Conservation (phyloP, 2,113 vertebrate species). For the Vombatus ursinus region DNA sequence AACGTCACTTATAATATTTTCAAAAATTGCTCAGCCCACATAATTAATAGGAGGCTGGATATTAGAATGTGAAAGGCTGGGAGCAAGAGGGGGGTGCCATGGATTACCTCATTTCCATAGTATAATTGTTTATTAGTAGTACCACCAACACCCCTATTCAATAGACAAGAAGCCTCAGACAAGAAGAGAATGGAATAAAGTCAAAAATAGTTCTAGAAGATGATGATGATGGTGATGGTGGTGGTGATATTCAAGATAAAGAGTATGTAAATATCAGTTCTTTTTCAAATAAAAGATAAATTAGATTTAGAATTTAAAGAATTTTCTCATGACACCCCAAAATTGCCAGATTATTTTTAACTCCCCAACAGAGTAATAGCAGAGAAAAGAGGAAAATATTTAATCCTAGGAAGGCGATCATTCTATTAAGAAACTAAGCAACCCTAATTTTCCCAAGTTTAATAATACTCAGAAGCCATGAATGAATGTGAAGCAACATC, state of each 20-base stretch:
- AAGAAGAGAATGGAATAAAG: background rate
- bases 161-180: background rate
- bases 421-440: background rate
- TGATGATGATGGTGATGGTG: background rate
- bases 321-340: background rate
- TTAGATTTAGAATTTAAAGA: background rate
- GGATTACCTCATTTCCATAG: background rate
- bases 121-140: background rate
- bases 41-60: conserved; percentile 52
- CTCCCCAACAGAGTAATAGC: background rate
- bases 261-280: conserved; percentile 1
- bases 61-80: conserved; percentile 55
- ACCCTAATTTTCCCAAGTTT: background rate
- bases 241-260: background rate
- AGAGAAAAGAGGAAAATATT: background rate
- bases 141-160: conserved; percentile 3
- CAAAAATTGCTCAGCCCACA: conserved; percentile 46
- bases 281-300: background rate
- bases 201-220: background rate
- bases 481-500: background rate
- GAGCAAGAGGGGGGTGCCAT: background rate
- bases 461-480: background rate
- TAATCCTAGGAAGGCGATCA: background rate
- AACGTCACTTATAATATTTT: conserved; percentile 55
- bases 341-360: background rate